Evolutionary conservation across 2,888 invertebrate species (phyloP).

Genomic region (Drosophila anomalata): DNA sequence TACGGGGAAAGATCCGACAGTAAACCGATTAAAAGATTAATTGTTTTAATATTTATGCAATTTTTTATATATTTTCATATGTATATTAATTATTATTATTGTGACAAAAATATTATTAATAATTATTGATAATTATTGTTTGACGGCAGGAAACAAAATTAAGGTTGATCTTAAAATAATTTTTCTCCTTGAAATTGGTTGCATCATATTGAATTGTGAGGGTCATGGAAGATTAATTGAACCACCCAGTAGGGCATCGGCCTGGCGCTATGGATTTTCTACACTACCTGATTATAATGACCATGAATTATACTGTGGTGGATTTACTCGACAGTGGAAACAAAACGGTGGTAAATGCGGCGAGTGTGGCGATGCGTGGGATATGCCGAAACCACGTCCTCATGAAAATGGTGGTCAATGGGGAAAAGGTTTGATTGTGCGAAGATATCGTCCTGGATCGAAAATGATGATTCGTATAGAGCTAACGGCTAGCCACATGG

Average conservation of each 20-base stretch:
- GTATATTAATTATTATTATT: too few relatives aligned
- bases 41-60: too few relatives aligned
- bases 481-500: conserved; percentile 94
- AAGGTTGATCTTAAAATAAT: background rate
- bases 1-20: too few relatives aligned
- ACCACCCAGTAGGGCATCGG: conserved; percentile 93
- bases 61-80: too few relatives aligned
- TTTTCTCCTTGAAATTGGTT: background rate
- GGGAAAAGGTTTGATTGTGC: conserved; percentile 91
- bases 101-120: too few relatives aligned
- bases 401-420: conserved; percentile 94
- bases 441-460: conserved; percentile 89
- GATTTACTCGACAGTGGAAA: conserved; percentile 92
- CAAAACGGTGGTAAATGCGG: conserved; percentile 93
- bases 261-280: conserved; percentile 95
- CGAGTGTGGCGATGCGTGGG: conserved; percentile 94
- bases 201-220: conserved; percentile 49
- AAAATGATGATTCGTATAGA: conserved; percentile 90
- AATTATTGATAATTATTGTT: background rate
- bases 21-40: too few relatives aligned
- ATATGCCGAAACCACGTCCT: conserved; percentile 88
- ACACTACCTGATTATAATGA: conserved; percentile 96
- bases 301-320: conserved; percentile 94
- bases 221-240: conserved; percentile 86
- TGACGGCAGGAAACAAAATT: background rate